Conservation (phyloP, 2,888 invertebrate genomes). For the Morinoia aosen region DNA sequence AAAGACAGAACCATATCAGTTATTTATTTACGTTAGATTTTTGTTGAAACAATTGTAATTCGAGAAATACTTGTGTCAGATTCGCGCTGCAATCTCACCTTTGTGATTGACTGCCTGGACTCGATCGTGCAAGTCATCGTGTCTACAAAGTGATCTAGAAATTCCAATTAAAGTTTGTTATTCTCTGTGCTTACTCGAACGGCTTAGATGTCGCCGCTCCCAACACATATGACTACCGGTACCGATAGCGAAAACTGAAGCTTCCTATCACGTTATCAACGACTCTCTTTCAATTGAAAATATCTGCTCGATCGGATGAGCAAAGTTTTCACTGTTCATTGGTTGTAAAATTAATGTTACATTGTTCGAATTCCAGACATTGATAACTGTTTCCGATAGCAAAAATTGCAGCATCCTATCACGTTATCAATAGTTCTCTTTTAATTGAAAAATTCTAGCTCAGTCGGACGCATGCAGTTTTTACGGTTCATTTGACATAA, state of each 20-base stretch:
- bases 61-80: neutral
- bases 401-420: too few relatives aligned
- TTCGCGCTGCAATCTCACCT: neutral
- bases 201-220: neutral
- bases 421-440: too few relatives aligned
- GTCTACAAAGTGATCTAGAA: neutral
- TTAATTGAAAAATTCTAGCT: too few relatives aligned
- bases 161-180: neutral
- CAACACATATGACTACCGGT: neutral
- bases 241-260: neutral
- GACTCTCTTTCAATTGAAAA: neutral
- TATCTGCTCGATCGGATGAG: neutral
- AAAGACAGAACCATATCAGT: too few relatives aligned
- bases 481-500: too few relatives aligned
- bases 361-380: too few relatives aligned
- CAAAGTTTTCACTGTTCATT: neutral
- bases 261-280: neutral
- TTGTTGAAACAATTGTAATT: neutral
- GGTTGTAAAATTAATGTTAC: too few relatives aligned
- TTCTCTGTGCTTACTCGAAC: neutral
- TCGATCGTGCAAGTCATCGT: neutral
- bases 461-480: too few relatives aligned
- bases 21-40: too few relatives aligned
- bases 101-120: neutral
- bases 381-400: too few relatives aligned